A percentile compares a stretch with the other conserved stretches of the same genome.
phyloP scores from a whole-genome alignment of 2,797 vertebrate species.

The Acanthurus leucopareius region DNA sequence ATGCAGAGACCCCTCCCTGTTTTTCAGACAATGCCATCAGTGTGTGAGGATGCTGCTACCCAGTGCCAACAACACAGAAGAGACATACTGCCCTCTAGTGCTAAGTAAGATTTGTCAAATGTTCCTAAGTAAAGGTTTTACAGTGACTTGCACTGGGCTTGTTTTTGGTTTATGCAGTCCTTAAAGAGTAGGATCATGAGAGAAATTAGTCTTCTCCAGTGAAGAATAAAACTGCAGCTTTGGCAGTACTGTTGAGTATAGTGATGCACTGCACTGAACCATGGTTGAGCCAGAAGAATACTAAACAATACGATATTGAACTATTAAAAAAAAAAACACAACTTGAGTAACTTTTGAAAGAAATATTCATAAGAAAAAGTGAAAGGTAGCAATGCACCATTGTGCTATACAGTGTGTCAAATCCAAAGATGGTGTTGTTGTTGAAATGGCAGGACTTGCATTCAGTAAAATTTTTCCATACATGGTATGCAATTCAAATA shows the following conservation, averaged over 20 bases:
- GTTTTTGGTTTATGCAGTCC: not conserved
- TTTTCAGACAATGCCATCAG: not conserved
- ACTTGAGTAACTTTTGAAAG: too few species aligned
- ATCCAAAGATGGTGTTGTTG: too few species aligned
- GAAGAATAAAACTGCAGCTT: not conserved
- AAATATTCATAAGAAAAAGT: too few species aligned
- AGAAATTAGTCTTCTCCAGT: conserved; percentile 2
- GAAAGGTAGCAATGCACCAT: too few species aligned
- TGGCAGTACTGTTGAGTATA: not conserved
- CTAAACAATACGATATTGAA: too few species aligned
- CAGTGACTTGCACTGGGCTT: not conserved
- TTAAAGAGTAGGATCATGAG: not conserved
- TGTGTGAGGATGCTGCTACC: not conserved
- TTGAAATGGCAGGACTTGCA: too few species aligned
- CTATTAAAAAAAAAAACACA: too few species aligned
- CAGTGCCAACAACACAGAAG: conserved; percentile 13
- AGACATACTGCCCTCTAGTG: conserved; percentile 80
- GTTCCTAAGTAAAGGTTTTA: not conserved
- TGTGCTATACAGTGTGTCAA: too few species aligned
- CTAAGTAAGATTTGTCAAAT: not conserved
- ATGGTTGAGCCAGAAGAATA: too few species aligned
- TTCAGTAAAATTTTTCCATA: too few species aligned
- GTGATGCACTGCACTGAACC: not conserved
- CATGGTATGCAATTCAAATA: too few species aligned
- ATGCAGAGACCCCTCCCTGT: conserved; percentile 16